These are phyloP conservation scores for Myanophis thanlyinensis DNA, from an alignment of 2,113 vertebrate genomes.

Conservation along the genomic window DNA sequence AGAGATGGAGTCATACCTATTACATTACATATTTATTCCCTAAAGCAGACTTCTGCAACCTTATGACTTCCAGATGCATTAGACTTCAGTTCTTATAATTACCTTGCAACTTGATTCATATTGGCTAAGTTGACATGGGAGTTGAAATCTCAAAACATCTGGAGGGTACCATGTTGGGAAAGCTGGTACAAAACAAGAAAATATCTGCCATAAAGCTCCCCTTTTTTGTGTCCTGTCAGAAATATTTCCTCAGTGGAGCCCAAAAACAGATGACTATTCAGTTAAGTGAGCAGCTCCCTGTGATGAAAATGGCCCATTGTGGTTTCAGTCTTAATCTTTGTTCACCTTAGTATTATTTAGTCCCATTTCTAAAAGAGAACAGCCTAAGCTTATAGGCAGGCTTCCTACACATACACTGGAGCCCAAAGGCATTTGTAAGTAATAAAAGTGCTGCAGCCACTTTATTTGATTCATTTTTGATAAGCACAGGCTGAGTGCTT, in stretches of 20 bases:
- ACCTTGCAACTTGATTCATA: background rate
- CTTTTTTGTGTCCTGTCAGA: background rate
- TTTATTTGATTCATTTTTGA: background rate
- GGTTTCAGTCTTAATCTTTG: background rate
- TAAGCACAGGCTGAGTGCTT: background rate
- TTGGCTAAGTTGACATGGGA: background rate
- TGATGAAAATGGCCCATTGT: background rate
- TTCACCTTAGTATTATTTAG: background rate
- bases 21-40: background rate
- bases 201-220: background rate
- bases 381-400: background rate
- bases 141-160: background rate
- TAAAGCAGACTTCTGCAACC: background rate
- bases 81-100: background rate
- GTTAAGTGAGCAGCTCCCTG: background rate
- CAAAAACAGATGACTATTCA: background rate
- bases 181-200: background rate
- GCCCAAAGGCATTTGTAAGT: background rate
- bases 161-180: background rate
- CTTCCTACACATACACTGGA: background rate
- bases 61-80: background rate
- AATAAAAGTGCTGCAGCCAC: background rate
- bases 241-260: background rate
- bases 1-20: background rate
- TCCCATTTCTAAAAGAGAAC: conserved; percentile 1